Evolutionary conservation across 2,797 vertebrate species (phyloP), one percentile per base, ranked within the genome.

Genomic region (Coregonus ussuriensis): DNA sequence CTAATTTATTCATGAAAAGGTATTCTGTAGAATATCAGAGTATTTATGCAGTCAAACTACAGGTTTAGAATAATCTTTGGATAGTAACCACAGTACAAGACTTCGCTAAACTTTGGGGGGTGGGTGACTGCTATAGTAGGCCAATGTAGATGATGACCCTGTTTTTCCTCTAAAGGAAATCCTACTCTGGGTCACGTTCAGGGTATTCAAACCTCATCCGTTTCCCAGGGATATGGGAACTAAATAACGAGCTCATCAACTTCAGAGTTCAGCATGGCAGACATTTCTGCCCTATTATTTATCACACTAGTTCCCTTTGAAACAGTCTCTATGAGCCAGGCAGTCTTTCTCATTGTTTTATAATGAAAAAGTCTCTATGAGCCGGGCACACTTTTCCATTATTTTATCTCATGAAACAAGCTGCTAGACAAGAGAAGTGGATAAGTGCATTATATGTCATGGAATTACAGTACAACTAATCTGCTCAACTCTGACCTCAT

Each of bases 261-360:
- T 41, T 66, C 18, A 62, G 68, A 65, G 33, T 4, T 65, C 53
- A 67, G 75, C 41, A 75, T 65, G 33, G 18, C 35, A 33, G 51
- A 62, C 66, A 75, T 41, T 13, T 63, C 63, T 35, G 33, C 70
- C 16, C 3, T 52, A 71, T 47, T 18, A 71, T 65, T 66, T 77
- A 25, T 53, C 37, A 33, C 16, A 15, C 15, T 37, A 71, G 51
- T 41, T 53, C 63, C 7, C 33, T 53, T 29, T 16, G 21, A 7
- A 68, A 15, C 35, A 68, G 65, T 67, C 5, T 25, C 25, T 18
- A 56, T 77, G 14, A 63, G 15, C 69, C 18, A 65, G 72, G 74
- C 37, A 78, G 74, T 73, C 1, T 4, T 81, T 76, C 74, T 59
- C 76, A 77, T 69, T 79, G 63, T 77, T 72, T 69, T 25, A 25